phyloP scores from a whole-genome alignment of 2,797 vertebrate species.

The Xerus rutilus region DNA sequence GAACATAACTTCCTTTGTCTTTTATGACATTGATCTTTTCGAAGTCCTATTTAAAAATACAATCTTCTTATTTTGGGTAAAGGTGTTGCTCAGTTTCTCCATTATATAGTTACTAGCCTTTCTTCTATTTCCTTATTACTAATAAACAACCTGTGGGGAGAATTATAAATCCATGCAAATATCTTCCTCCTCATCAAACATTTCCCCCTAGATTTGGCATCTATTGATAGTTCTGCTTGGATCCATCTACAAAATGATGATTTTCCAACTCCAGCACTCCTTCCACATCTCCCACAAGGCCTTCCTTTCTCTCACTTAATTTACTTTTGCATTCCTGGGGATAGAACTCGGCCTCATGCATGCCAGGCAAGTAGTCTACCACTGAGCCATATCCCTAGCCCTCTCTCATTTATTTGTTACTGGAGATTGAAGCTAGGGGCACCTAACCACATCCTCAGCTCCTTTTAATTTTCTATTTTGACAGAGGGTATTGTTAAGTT shows the following conservation, averaged over 20 bases:
- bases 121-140: background rate
- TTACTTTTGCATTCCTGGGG: no score
- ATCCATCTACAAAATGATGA: conserved; percentile 8
- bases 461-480: no score
- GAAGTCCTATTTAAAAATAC: conserved; percentile 14
- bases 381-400: no score
- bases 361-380: no score
- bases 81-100: conserved; percentile 24
- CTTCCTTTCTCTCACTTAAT: background rate
- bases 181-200: conserved; percentile 21
- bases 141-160: conserved; percentile 32
- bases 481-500: no score
- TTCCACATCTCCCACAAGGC: background rate
- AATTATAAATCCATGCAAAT: conserved; percentile 39
- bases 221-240: conserved; percentile 26
- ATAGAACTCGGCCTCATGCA: no score
- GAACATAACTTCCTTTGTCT: background rate
- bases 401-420: no score
- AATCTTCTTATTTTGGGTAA: conserved; percentile 51
- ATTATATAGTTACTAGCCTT: background rate
- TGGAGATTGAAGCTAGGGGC: no score
- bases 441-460: no score
- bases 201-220: background rate
- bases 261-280: conserved; percentile 14
- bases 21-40: conserved; percentile 25